Conservation (phyloP, 1,140 invertebrate genomes). For the Micrasema minimum region DNA sequence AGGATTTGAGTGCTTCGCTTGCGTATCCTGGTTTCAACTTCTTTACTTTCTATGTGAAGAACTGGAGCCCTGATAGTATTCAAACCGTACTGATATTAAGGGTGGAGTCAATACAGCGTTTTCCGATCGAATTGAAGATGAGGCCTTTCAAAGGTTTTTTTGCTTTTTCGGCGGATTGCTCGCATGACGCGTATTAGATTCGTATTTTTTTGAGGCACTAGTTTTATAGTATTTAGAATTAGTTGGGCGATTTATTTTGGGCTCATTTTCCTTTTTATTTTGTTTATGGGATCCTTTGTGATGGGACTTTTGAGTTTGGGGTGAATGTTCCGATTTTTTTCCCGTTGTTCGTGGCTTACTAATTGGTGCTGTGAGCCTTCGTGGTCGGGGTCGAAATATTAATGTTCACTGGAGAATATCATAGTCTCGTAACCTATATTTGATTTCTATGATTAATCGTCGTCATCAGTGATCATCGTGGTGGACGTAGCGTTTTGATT, state of each 20-base stretch:
- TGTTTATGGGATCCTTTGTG: too few relatives aligned
- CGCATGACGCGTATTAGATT: slow-evolving; percentile 32
- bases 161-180: slow-evolving; percentile 37
- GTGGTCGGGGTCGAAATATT: slow-evolving; percentile 31
- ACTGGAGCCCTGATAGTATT: slow-evolving; percentile 57
- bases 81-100: slow-evolving; percentile 65
- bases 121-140: slow-evolving; percentile 27
- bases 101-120: slow-evolving; percentile 60
- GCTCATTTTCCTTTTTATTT: too few relatives aligned
- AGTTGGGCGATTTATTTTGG: slow-evolving; percentile 5
- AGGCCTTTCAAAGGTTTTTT: slow-evolving; percentile 1
- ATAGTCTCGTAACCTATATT: slow-evolving; percentile 22
- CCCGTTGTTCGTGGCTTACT: slow-evolving; percentile 14
- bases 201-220: not conserved
- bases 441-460: slow-evolving; percentile 30
- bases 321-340: slow-evolving; percentile 5
- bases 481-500: slow-evolving; percentile 24
- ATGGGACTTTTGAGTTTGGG: not conserved
- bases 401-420: slow-evolving; percentile 33
- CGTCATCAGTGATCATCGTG: slow-evolving; percentile 42
- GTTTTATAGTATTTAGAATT: slow-evolving; percentile 40
- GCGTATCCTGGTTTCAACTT: slow-evolving; percentile 57
- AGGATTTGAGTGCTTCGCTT: slow-evolving; percentile 59
- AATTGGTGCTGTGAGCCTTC: slow-evolving; percentile 24
- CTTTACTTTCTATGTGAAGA: slow-evolving; percentile 57